Evolutionary conservation across 2,113 vertebrate species (phyloP), one percentile per base, ranked within the genome.

Genomic region (Semnornis frantzii): DNA sequence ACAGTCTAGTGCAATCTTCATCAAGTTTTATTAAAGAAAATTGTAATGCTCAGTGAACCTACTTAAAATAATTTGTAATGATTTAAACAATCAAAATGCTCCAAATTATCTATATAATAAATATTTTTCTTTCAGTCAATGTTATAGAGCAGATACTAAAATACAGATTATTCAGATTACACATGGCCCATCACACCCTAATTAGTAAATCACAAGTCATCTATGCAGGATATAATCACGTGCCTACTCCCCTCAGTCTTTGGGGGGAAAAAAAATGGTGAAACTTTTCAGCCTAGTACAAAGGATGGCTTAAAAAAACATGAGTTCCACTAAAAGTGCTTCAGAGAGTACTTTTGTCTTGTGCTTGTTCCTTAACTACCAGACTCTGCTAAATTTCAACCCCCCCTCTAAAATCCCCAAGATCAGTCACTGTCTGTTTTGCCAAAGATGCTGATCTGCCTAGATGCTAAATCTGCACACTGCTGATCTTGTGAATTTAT

Each of bases 91-190:
- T 39, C 20, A 68, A 84, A 87, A 88, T 71, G 48, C 55, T 83
- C 66, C 10, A 52, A 63, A 44, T 68, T 54, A 89, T 48, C 46
- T 34, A 74, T 31, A 10, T 79, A 85, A 59, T 50, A 93, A 74
- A 48, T 52, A 76, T 60, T 74, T 73, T 81, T 50, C 54, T 69
- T 24, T 24, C 65, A 77, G 24, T 86, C 54, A 84, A 75, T 17
- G 24, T 37, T 48, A 65, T 10, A 28, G 21, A 87, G 46, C 25
- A 83, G 90, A 74, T 54, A 52, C 6, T 58, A 37, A 87, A 81
- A 75, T 42, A 68, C 15, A 92, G 44, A 91, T 85, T 71, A 93
- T 84, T 83, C 63, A n/a, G 44, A 74, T 81, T 66, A 83, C n/a
- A 71, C 5, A 30, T 14, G 58, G 62, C 54, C 65, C 81, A 85